Conservation (phyloP, 2,113 vertebrate species). For the Rhabdornis inornatus region DNA sequence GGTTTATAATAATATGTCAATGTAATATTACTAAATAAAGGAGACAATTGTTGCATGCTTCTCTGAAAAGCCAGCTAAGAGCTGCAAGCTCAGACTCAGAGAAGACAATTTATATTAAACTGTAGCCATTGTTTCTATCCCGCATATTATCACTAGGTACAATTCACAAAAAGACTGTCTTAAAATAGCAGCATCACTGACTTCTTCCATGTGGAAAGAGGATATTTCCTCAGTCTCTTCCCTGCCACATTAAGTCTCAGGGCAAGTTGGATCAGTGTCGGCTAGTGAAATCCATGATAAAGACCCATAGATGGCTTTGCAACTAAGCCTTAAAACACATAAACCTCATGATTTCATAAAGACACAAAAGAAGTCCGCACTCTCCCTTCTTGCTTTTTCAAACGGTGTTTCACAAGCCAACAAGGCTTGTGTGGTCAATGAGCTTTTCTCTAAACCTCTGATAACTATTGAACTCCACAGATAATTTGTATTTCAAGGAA, state of each 20-base stretch:
- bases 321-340: neutral
- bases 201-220: neutral
- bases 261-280: neutral
- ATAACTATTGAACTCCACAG: neutral
- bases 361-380: neutral
- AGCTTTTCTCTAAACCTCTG: neutral
- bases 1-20: neutral
- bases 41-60: neutral
- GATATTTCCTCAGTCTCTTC: neutral
- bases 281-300: neutral
- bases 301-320: neutral
- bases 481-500: neutral
- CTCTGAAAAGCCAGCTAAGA: neutral
- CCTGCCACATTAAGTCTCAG: neutral
- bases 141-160: neutral
- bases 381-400: neutral
- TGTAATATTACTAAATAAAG: neutral
- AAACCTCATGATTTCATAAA: neutral
- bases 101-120: neutral
- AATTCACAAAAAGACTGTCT: neutral
- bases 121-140: neutral
- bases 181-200: neutral
- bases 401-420: neutral
- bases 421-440: neutral
- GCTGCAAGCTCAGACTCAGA: neutral